phyloP scores from a whole-genome alignment of 2,113 vertebrate genomes.

The Pseudopipra pipra region DNA sequence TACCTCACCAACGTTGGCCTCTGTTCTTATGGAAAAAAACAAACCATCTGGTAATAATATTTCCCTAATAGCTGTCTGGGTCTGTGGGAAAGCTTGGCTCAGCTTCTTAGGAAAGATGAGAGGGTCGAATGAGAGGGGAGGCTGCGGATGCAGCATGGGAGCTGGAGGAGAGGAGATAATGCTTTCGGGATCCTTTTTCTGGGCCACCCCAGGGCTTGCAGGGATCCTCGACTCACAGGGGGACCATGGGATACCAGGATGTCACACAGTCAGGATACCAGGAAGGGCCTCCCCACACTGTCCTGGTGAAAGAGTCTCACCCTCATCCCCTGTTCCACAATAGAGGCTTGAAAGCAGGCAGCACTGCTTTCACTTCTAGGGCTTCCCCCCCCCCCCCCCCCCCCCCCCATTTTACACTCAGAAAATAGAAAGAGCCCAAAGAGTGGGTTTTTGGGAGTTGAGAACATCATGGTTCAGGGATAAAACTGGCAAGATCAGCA shows the following conservation, averaged over 20 bases:
- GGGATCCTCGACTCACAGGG: neutral
- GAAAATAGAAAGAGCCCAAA: neutral
- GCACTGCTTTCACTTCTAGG: neutral
- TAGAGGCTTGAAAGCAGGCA: neutral
- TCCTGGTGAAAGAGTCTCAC: neutral
- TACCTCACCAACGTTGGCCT: conserved; percentile 60
- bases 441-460: fast-evolving
- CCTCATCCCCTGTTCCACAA: neutral
- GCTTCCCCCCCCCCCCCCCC: too few relatives aligned
- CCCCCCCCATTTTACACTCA: neutral
- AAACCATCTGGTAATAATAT: conserved; percentile 76
- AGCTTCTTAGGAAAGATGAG: conserved; percentile 32
- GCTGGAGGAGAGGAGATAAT: neutral
- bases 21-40: conserved; percentile 58
- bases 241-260: fast-evolving
- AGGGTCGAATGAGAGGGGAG: neutral
- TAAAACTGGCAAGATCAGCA: neutral
- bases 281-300: fast-evolving
- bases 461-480: neutral
- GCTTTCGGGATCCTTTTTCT: neutral
- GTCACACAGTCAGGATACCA: fast-evolving
- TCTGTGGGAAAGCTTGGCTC: conserved; percentile 69
- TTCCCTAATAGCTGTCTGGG: conserved; percentile 67
- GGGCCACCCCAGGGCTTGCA: neutral
- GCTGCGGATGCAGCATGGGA: neutral